A percentile compares a stretch with the other conserved stretches of the same genome.
Evolutionary conservation across 1,140 invertebrate species (phyloP).

Genomic region (Steinernema khuongi): DNA sequence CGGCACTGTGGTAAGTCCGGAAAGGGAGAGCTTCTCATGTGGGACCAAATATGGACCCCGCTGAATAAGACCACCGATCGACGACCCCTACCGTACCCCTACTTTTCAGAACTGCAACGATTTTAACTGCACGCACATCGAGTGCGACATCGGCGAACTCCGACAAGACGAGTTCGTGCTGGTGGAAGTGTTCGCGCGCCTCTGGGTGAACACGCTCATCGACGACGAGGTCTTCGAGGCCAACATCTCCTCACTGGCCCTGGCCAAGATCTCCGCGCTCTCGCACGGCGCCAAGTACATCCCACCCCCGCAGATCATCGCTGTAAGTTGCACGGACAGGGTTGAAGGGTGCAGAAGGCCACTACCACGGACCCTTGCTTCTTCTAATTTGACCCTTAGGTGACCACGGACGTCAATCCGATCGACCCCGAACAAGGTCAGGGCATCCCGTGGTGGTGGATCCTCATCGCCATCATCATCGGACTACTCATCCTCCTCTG

Average conservation of each 20-base stretch:
- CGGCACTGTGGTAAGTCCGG: slow-evolving; percentile 40
- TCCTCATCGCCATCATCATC: slow-evolving; percentile 45
- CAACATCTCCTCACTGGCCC: slow-evolving; percentile 53
- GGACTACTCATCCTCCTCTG: slow-evolving; percentile 41
- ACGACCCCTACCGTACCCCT: background rate
- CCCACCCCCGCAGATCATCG: slow-evolving; percentile 46
- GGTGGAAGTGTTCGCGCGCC: slow-evolving; percentile 54
- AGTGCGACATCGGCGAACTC: slow-evolving; percentile 53
- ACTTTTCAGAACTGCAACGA: slow-evolving; percentile 45
- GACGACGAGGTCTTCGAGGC: slow-evolving; percentile 47
- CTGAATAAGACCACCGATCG: background rate
- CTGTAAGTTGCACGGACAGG: slow-evolving; percentile 29
- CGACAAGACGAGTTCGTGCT: slow-evolving; percentile 53
- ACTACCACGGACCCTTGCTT: background rate
- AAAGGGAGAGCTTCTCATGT: too few relatives aligned
- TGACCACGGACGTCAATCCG: slow-evolving; percentile 48
- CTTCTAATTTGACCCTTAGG: slow-evolving; percentile 14
- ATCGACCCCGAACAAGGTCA: slow-evolving; percentile 40
- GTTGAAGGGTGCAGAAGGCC: background rate
- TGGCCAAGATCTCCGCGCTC: slow-evolving; percentile 49
- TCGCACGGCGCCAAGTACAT: slow-evolving; percentile 49
- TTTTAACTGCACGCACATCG: slow-evolving; percentile 56
- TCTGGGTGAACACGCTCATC: slow-evolving; percentile 56
- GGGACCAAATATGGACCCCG: too few relatives aligned
- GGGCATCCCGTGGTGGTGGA: slow-evolving; percentile 47